These are phyloP conservation scores for Drosophila pseudotalamancana DNA, from an alignment of 2,888 invertebrate species.

Conservation along the genomic window DNA sequence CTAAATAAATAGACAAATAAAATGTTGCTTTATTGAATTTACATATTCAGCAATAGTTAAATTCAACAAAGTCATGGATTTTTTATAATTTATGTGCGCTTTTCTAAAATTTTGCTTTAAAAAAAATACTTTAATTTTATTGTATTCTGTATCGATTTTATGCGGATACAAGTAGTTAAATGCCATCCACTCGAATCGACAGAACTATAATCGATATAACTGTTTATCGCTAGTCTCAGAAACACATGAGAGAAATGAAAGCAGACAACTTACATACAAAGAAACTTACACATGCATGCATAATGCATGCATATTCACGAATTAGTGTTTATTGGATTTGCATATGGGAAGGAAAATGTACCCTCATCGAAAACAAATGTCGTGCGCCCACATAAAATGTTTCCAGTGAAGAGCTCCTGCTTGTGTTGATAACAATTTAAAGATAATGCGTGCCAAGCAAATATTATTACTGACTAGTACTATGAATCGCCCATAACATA, in stretches of 20 bases:
- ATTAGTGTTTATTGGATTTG: conserved; percentile 37
- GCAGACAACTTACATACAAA: background rate
- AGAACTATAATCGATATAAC: background rate
- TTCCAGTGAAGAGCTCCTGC: background rate
- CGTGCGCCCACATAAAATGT: conserved; percentile 34
- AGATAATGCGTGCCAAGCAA: conserved; percentile 29
- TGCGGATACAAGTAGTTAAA: too few relatives aligned
- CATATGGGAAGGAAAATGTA: conserved; percentile 20
- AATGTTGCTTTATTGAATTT: too few relatives aligned
- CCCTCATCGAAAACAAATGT: conserved; percentile 32
- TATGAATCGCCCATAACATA: conserved; percentile 13
- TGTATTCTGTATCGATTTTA: too few relatives aligned
- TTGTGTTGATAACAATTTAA: conserved; percentile 24
- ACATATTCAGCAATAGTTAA: too few relatives aligned
- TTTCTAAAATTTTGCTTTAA: too few relatives aligned
- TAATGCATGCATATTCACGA: background rate
- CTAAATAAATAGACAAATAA: background rate
- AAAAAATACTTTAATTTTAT: too few relatives aligned
- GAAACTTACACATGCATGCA: background rate
- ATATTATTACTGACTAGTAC: conserved; percentile 12
- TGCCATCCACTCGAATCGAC: background rate
- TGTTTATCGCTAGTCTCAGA: background rate
- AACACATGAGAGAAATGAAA: background rate
- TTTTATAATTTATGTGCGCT: too few relatives aligned
- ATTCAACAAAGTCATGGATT: too few relatives aligned